Base-by-base conservation (phyloP, 92 coral and sea anemone species). In the Parazoanthus darwini region DNA sequence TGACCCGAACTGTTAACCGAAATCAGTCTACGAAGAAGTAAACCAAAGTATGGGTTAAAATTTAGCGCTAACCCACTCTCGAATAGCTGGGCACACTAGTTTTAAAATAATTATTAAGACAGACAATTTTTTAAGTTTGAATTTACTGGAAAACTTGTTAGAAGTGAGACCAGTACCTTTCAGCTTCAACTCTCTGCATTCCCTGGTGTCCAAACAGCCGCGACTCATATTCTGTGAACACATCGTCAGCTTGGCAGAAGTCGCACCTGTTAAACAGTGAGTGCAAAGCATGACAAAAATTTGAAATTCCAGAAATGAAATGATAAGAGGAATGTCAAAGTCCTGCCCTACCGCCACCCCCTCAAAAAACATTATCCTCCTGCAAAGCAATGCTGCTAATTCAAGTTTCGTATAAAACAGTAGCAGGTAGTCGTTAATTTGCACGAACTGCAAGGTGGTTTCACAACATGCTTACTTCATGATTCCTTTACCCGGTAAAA, bases 141-240 rank as follows among this genome's bases (percentile, higher is more conserved):
- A 13, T 2, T 18, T 3, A 54, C 59, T 54, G 59, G 59, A 54
- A 11, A 13, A 54, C 0, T 2, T 54, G 20, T 54, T 15, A 20
- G 20, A 54, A 54, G 3, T 1, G 2, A 25, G 66, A 8, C 42
- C 10, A 63, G 15, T 18, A 96, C 98, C 88, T 91, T 29, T 94
- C 90, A 8, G 88, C 91, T 29, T 80, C 91, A 54, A 85, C 84
- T 67, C 95, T 95, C 39, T 85, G 94, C 95, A 96, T 95, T 59
- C 98, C 98, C 87, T 96, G 98, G 82, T 96, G 98, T 63, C 98
- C 98, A 90, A 96, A 96, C 56, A 96, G 74, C 23, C 93, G 94
- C 51, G 98, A 96, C 80, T 96, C 98, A 79, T 96, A 95, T 77
- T 93, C 96, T 6, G 98, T 93, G 79, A 96, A 92, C 50, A 93